phyloP scores from a whole-genome alignment of 2,797 vertebrate genomes.

The Champsocephalus esox region DNA sequence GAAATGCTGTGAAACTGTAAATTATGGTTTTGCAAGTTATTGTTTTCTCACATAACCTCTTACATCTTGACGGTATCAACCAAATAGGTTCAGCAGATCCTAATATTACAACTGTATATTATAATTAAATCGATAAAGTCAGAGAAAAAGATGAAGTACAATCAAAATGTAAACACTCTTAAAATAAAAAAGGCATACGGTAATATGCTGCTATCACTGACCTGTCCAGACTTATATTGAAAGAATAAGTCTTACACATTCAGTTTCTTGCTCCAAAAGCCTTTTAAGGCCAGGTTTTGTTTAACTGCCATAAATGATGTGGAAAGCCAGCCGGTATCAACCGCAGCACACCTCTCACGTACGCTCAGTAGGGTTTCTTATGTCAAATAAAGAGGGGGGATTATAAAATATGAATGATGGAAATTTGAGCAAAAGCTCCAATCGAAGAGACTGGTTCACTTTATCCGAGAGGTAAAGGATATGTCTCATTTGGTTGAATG shows the following conservation, averaged over 20 bases:
- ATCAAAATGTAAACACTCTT: neutral
- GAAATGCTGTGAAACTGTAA: neutral
- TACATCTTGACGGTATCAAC: neutral
- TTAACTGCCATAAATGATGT: conserved; percentile 45
- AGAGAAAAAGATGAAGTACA: neutral
- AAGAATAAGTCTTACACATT: neutral
- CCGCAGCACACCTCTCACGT: conserved; percentile 42
- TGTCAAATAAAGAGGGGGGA: conserved; percentile 36
- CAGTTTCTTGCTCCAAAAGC: conserved; percentile 15
- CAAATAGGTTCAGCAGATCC: neutral
- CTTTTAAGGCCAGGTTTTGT: conserved; percentile 26
- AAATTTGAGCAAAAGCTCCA: conserved; percentile 38
- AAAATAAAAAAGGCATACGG: neutral
- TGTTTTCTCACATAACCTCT: conserved; percentile 1
- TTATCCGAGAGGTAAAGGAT: conserved; percentile 24
- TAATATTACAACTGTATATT: too few relatives aligned
- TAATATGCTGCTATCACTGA: neutral
- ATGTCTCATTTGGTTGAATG: conserved; percentile 22
- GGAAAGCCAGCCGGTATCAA: conserved; percentile 47
- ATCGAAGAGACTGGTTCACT: neutral
- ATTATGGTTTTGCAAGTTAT: too few relatives aligned
- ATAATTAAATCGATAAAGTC: too few relatives aligned
- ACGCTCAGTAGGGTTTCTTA: conserved; percentile 37
- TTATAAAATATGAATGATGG: conserved; percentile 48
- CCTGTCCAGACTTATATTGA: neutral